A percentile compares a stretch with the other conserved stretches of the same genome.
Conservation (phyloP, 2,888 invertebrate species). For the Meiosimyza platycephala region DNA sequence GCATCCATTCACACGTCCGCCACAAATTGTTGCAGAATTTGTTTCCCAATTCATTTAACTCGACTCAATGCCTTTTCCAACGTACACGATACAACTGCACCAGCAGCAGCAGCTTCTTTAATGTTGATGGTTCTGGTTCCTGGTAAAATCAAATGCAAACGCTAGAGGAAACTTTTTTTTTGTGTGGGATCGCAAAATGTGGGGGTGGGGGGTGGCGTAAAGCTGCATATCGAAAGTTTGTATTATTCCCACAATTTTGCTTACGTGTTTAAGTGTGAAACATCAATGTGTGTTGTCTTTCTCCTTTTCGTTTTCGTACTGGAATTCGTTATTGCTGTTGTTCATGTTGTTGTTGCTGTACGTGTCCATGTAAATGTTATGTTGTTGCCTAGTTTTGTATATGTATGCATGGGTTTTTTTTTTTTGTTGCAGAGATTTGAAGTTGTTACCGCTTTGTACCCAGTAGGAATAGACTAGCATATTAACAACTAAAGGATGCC, state of each 20-base stretch:
- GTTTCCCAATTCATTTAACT: conserved; percentile 46
- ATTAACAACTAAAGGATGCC: too few species aligned
- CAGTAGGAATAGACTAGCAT: neutral
- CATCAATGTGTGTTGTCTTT: neutral
- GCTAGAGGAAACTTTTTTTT: too few species aligned
- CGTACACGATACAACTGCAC: neutral
- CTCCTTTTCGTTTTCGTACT: too few species aligned
- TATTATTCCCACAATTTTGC: conserved; percentile 13
- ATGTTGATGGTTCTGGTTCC: too few species aligned
- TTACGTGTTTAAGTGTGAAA: conserved; percentile 19
- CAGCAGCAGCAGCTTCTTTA: too few species aligned
- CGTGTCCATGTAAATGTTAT: conserved; percentile 8
- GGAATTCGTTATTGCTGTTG: neutral
- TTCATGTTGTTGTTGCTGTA: conserved; percentile 15
- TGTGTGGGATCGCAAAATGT: too few species aligned
- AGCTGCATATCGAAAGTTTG: conserved; percentile 1
- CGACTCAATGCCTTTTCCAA: neutral
- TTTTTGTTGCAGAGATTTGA: neutral
- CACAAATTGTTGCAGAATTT: conserved; percentile 45
- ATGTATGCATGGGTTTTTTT: neutral
- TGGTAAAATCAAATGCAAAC: too few species aligned
- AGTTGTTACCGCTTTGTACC: neutral
- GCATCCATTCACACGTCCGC: conserved; percentile 43
- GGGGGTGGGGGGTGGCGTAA: too few species aligned
- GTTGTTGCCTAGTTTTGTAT: conserved; percentile 5